Conservation (phyloP, 2,888 invertebrate genomes). For the Ectropis crepuscularia region DNA sequence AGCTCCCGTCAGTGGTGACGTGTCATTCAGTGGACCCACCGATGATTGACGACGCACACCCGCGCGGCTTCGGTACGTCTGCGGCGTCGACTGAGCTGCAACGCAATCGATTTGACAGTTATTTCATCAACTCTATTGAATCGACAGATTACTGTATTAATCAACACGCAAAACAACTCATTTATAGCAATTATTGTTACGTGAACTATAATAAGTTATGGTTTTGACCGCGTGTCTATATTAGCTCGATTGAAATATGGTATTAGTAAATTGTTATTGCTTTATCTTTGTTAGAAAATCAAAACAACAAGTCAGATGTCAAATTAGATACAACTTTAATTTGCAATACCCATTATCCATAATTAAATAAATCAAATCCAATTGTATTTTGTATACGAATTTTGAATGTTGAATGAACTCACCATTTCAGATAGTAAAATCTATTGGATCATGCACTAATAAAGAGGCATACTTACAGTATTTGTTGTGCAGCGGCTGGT, state of each 20-base stretch:
- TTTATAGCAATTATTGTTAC: no score
- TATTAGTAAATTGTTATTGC: no score
- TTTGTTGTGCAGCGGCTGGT: slow-evolving; percentile 91
- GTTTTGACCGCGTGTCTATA: no score
- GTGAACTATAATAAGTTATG: no score
- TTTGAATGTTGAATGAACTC: not conserved
- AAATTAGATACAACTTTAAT: no score
- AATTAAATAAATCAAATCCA: no score
- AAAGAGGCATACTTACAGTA: slow-evolving; percentile 83
- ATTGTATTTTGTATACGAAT: not conserved
- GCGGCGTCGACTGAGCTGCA: slow-evolving; percentile 87
- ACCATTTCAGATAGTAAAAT: slow-evolving; percentile 31
- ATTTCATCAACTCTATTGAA: not conserved
- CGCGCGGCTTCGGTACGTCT: slow-evolving; percentile 84
- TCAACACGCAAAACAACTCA: no score
- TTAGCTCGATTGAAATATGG: no score
- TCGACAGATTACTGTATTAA: no score
- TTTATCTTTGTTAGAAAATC: no score
- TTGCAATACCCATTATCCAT: no score
- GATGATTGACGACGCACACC: slow-evolving; percentile 87
- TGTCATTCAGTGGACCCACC: slow-evolving; percentile 85
- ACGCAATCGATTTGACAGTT: slow-evolving; percentile 41
- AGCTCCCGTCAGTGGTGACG: slow-evolving; percentile 74
- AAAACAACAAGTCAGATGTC: no score
- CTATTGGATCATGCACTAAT: slow-evolving; percentile 65